Conservation (phyloP, 2,888 invertebrate species). For the Diloba caeruleocephala region DNA sequence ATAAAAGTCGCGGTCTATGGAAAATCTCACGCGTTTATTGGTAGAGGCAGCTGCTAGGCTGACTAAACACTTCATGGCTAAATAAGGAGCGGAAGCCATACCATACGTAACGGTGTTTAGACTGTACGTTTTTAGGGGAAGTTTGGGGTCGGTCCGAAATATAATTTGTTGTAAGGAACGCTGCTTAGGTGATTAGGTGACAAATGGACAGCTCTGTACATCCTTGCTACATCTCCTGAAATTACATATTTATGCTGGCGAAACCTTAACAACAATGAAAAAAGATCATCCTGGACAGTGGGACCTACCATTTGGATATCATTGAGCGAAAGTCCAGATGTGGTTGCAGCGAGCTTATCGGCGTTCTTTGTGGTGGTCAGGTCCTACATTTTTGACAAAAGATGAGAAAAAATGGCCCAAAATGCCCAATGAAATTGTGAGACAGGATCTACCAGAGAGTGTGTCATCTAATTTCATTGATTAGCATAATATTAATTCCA, state of each 20-base stretch:
- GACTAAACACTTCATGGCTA: conserved; percentile 19
- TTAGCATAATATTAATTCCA: too few relatives aligned
- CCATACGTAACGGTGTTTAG: conserved; percentile 11
- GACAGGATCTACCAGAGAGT: too few relatives aligned
- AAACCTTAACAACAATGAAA: conserved; percentile 45
- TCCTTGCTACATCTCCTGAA: conserved; percentile 21
- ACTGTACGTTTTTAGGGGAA: conserved; percentile 11
- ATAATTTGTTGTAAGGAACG: conserved; percentile 7
- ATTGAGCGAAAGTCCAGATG: conserved; percentile 42
- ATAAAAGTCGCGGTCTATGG: conserved; percentile 5
- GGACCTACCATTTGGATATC: conserved; percentile 39
- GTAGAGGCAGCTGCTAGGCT: background rate
- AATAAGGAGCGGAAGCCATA: conserved; percentile 9
- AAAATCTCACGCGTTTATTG: background rate
- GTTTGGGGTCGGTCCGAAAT: background rate
- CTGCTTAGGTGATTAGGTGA: conserved; percentile 7
- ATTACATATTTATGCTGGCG: conserved; percentile 22
- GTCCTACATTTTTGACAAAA: too few relatives aligned
- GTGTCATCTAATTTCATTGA: too few relatives aligned
- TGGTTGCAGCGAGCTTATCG: conserved; percentile 37
- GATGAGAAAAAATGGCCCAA: too few relatives aligned
- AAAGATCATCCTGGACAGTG: conserved; percentile 39
- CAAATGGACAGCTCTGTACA: conserved; percentile 14
- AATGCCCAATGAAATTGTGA: too few relatives aligned
- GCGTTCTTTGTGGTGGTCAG: too few relatives aligned